These are phyloP conservation scores for Silurus asotus DNA, from an alignment of 2,113 vertebrate species.

Conservation along the genomic window DNA sequence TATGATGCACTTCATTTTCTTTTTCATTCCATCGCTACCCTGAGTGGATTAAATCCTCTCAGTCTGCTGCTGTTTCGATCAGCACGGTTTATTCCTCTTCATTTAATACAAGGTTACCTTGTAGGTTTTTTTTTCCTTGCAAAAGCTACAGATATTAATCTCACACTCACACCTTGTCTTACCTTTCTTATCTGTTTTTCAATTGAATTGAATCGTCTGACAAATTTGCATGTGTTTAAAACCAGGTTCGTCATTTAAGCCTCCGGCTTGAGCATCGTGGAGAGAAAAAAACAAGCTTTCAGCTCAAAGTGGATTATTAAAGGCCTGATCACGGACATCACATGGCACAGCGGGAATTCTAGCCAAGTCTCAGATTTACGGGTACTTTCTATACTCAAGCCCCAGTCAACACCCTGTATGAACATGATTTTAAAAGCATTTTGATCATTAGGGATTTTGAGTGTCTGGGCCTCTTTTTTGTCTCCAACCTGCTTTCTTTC, in stretches of 20 bases:
- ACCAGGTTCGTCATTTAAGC: not conserved
- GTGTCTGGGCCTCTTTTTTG: not conserved
- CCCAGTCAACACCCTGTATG: not conserved
- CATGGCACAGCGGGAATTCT: not conserved
- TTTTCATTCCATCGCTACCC: not conserved
- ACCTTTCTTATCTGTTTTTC: not conserved
- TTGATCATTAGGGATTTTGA: not conserved
- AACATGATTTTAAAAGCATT: not conserved
- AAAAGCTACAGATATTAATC: not conserved
- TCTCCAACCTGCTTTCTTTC: not conserved
- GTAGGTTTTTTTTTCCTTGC: not conserved
- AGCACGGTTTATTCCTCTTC: not conserved
- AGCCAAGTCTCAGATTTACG: not conserved
- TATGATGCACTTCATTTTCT: slow-evolving; percentile 13
- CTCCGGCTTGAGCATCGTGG: not conserved
- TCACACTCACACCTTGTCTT: not conserved
- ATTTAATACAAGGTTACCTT: not conserved
- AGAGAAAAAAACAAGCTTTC: not conserved
- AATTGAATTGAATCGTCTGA: not conserved
- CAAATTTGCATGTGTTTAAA: not conserved
- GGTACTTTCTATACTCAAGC: not conserved
- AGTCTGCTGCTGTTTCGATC: slow-evolving; percentile 7
- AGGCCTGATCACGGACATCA: not conserved
- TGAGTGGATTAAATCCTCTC: not conserved
- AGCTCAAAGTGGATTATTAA: not conserved